A percentile compares a stretch with the other conserved stretches of the same genome.
phyloP scores from a whole-genome alignment of 2,113 vertebrate genomes.

The Festucalex cinctus region DNA sequence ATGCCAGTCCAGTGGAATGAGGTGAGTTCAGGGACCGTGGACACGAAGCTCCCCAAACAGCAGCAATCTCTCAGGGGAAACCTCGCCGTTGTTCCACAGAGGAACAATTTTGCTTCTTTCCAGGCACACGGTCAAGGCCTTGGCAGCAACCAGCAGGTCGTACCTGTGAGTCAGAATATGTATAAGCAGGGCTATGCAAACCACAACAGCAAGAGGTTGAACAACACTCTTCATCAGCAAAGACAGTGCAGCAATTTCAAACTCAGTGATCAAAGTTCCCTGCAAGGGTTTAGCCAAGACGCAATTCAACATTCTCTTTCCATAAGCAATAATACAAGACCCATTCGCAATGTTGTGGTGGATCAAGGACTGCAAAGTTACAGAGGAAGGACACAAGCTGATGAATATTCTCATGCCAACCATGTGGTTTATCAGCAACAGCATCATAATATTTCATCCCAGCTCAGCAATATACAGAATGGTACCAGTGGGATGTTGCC shows the following conservation, averaged over 20 bases:
- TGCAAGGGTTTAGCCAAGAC: constrained; percentile 75
- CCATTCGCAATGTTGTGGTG: constrained; percentile 67
- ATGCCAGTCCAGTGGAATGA: constrained; percentile 99
- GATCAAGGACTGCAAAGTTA: constrained; percentile 74
- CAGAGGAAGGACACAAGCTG: constrained; percentile 69
- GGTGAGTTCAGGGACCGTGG: constrained; percentile 93
- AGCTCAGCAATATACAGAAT: constrained; percentile 52
- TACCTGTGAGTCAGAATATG: constrained; percentile 72
- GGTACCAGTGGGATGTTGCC: constrained; percentile 74
- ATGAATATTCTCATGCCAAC: constrained; percentile 66
- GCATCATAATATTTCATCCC: constrained; percentile 25
- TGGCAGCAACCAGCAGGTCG: constrained; percentile 73
- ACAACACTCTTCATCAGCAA: constrained; percentile 65
- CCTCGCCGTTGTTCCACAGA: constrained; percentile 81
- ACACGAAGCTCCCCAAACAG: constrained; percentile 77
- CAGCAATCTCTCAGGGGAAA: constrained; percentile 73
- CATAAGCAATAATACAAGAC: constrained; percentile 68
- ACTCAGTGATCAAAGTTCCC: constrained; percentile 67
- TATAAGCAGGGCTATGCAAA: constrained; percentile 69
- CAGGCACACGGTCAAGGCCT: constrained; percentile 75
- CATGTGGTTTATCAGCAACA: constrained; percentile 71
- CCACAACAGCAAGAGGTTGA: constrained; percentile 73
- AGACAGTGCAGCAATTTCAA: constrained; percentile 66
- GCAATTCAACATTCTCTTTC: constrained; percentile 62
- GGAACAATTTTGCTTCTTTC: constrained; percentile 80